Evolutionary conservation across 2,888 invertebrate species (phyloP).

Genomic region (Ectemnius continuus): DNA sequence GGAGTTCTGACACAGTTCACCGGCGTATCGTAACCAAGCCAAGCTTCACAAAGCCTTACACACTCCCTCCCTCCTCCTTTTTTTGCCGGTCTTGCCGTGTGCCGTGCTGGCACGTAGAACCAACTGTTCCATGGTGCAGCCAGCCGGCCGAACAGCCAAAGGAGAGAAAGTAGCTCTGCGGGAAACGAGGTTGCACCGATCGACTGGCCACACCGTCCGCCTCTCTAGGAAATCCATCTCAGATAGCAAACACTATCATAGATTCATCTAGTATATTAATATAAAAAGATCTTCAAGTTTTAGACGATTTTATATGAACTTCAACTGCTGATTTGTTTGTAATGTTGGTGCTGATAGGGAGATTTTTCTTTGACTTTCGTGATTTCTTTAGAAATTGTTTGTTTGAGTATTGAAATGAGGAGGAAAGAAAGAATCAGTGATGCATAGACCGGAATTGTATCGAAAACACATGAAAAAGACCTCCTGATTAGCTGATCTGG

Average conservation of each 20-base stretch:
- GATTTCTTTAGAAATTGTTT: too few relatives aligned
- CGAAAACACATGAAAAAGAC: too few relatives aligned
- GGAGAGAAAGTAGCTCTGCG: conserved; percentile 46
- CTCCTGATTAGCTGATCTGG: too few relatives aligned
- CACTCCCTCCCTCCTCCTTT: neutral
- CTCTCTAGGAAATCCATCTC: conserved; percentile 21
- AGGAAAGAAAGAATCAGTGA: neutral
- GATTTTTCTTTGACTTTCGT: too few relatives aligned
- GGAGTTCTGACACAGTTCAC: neutral
- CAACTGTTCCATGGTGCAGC: conserved; percentile 1
- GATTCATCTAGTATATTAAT: neutral
- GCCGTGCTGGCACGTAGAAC: conserved; percentile 7
- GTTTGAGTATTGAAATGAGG: neutral
- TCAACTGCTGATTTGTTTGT: too few relatives aligned
- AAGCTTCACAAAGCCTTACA: conserved; percentile 22
- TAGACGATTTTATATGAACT: neutral
- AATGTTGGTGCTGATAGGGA: too few relatives aligned
- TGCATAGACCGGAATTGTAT: neutral
- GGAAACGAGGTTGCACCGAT: conserved; percentile 41
- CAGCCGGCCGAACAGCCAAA: conserved; percentile 12
- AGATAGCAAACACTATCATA: conserved; percentile 16
- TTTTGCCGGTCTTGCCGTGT: neutral
- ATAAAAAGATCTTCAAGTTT: neutral
- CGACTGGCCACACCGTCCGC: conserved; percentile 9
- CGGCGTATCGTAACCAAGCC: conserved; percentile 22